Conservation (phyloP, 2,888 invertebrate species). For the Dinocampus coccinellae region DNA sequence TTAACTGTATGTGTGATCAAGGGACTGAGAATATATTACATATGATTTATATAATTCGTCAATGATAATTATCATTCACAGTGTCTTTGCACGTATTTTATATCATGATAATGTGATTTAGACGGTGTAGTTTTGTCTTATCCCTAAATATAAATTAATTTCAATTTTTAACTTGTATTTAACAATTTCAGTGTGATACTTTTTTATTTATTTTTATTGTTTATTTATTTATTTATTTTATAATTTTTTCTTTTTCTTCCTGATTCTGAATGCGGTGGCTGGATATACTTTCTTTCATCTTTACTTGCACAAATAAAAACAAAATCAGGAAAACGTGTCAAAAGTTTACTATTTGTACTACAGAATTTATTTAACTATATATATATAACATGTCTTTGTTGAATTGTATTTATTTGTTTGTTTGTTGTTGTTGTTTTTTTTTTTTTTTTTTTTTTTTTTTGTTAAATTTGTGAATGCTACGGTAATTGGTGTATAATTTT, state of each 20-base stretch:
- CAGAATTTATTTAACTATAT: conserved; percentile 20
- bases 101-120: conserved; percentile 15
- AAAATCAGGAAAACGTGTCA: conserved; percentile 10
- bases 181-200: background rate
- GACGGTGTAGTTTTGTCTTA: background rate
- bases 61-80: conserved; percentile 14
- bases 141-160: background rate
- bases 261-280: conserved; percentile 61
- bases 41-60: conserved; percentile 39
- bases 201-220: too few relatives aligned
- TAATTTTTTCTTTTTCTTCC: conserved; percentile 31
- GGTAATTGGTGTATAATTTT: conserved; percentile 52
- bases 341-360: background rate
- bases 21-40: background rate
- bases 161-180: background rate
- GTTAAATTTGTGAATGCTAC: conserved; percentile 44
- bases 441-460: conserved; percentile 30
- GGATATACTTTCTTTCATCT: conserved; percentile 52
- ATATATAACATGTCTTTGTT: conserved; percentile 23
- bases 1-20: background rate
- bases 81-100: conserved; percentile 33
- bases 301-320: conserved; percentile 28
- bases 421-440: conserved; percentile 20
- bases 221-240: too few relatives aligned
- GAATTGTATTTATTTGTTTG: conserved; percentile 2